phyloP scores from a whole-genome alignment of 53 echinoderm and acorn worm genomes.

The Paelopatides confundens region DNA sequence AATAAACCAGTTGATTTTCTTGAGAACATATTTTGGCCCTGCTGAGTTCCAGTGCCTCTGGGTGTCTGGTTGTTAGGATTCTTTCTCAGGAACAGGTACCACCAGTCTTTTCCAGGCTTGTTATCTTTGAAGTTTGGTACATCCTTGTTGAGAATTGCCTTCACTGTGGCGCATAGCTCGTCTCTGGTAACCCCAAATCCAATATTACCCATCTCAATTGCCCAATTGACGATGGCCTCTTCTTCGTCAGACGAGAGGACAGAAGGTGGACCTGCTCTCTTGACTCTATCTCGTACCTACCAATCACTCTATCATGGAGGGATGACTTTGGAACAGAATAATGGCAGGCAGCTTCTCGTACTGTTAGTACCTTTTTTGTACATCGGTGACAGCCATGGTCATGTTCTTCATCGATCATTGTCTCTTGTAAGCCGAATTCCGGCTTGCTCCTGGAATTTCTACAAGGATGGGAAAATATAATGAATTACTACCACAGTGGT shows the following conservation, averaged over 20 bases:
- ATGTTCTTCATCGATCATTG: background rate
- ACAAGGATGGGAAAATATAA: too few relatives aligned
- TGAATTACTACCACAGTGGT: too few relatives aligned
- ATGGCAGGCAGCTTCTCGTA: background rate
- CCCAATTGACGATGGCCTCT: too few relatives aligned
- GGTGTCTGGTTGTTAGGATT: background rate
- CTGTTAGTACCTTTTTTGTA: background rate
- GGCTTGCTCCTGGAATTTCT: too few relatives aligned
- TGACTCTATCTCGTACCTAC: background rate
- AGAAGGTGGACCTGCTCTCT: background rate
- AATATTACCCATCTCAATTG: background rate
- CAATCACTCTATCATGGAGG: background rate
- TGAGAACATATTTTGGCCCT: background rate
- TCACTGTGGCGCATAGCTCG: background rate
- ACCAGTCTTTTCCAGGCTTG: background rate
- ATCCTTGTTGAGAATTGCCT: background rate
- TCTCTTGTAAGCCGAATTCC: too few relatives aligned
- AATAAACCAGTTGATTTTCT: too few relatives aligned
- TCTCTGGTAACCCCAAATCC: background rate
- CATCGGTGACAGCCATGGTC: background rate
- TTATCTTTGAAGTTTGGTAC: background rate
- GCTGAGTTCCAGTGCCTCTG: background rate
- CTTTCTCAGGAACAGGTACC: background rate
- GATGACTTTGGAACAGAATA: background rate
- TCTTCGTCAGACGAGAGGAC: too few relatives aligned